Conservation (phyloP, 1,140 invertebrate species). For the Drosophila takahashii region DNA sequence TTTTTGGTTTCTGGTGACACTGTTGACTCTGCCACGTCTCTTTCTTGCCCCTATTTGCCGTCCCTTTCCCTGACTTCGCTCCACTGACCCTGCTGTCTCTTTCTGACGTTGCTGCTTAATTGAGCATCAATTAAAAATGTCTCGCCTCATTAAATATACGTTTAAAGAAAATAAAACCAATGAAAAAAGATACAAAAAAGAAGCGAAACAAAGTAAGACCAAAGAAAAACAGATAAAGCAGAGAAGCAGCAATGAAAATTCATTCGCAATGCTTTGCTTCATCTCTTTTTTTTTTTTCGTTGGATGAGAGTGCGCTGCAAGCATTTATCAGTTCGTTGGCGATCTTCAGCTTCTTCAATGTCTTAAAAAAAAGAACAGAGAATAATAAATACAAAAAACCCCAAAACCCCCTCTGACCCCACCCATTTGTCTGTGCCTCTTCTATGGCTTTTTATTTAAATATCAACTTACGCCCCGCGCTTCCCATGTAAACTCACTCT, state of each 20-base stretch:
- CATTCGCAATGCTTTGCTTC: constrained; percentile 8
- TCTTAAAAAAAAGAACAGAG: no score
- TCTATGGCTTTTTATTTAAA: constrained; percentile 16
- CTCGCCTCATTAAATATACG: constrained; percentile 72
- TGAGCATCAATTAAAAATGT: constrained; percentile 81
- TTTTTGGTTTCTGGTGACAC: constrained; percentile 16
- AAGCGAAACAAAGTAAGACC: not conserved
- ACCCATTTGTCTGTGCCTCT: constrained; percentile 3
- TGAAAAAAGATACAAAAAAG: constrained; percentile 2
- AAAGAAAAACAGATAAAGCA: constrained; percentile 18
- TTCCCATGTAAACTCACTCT: constrained; percentile 11
- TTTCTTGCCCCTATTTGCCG: constrained; percentile 3
- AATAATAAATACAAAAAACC: not conserved
- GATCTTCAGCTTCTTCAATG: constrained; percentile 20
- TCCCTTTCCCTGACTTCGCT: constrained; percentile 30
- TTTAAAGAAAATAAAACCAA: constrained; percentile 42
- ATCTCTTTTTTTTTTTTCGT: constrained; percentile 6
- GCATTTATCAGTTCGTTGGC: constrained; percentile 20
- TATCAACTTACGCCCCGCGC: constrained; percentile 11
- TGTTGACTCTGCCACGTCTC: constrained; percentile 17
- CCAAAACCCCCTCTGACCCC: constrained; percentile 10
- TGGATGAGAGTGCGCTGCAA: constrained; percentile 14
- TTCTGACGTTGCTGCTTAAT: constrained; percentile 56
- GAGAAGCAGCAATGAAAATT: constrained; percentile 15
- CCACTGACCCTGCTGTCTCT: constrained; percentile 12